Evolutionary conservation across 2,113 vertebrate genomes (phyloP).

Genomic region (Tor tambroides): DNA sequence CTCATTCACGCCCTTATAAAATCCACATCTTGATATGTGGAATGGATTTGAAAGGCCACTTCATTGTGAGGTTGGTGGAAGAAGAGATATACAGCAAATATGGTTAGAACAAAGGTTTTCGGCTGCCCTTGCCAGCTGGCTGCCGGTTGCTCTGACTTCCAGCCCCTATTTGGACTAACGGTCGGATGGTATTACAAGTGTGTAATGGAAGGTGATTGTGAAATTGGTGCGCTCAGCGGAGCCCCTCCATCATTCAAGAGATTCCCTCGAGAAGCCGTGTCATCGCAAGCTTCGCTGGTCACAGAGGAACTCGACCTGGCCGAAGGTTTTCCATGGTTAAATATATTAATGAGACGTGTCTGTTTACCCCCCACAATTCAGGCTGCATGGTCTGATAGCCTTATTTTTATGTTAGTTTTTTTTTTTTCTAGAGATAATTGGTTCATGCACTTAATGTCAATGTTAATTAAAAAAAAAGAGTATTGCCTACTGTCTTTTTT

Average conservation of each 20-base stretch:
- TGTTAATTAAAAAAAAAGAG: neutral
- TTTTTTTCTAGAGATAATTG: neutral
- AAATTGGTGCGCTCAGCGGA: constrained; percentile 30
- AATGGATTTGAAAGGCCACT: neutral
- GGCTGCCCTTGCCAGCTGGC: neutral
- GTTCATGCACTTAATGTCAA: neutral
- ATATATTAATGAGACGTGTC: constrained; percentile 61
- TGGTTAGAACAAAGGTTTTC: constrained; percentile 26
- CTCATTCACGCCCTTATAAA: neutral
- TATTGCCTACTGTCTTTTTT: constrained; percentile 7
- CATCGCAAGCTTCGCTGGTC: constrained; percentile 48
- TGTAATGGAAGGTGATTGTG: constrained; percentile 47
- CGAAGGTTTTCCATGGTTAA: constrained; percentile 57
- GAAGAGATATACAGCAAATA: neutral
- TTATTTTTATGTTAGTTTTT: neutral
- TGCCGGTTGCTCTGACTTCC: constrained; percentile 4
- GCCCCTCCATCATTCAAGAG: constrained; percentile 16
- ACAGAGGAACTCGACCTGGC: constrained; percentile 49
- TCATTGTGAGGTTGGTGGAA: neutral
- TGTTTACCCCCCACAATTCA: constrained; percentile 36
- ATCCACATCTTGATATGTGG: neutral
- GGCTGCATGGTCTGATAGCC: constrained; percentile 3
- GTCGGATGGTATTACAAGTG: constrained; percentile 31
- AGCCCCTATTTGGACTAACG: neutral
- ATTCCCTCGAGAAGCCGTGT: constrained; percentile 46